Evolutionary conservation across 2,797 vertebrate species (phyloP).

Genomic region (Cyprinodon diabolis): DNA sequence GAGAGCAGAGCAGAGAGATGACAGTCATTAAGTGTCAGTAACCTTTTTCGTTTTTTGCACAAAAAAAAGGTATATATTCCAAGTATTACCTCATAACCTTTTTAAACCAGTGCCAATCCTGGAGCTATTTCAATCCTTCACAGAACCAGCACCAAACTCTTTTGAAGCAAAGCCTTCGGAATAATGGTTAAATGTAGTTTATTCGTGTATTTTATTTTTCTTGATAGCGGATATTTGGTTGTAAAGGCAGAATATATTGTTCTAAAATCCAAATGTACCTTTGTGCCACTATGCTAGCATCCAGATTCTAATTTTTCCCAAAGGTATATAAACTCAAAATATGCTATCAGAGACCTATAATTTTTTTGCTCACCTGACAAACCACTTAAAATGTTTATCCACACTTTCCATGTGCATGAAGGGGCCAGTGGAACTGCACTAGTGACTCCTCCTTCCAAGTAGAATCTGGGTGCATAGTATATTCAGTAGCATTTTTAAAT

Average conservation of each 20-base stretch:
- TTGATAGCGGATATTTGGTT: not conserved
- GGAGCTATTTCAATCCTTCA: not conserved
- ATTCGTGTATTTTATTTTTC: not conserved
- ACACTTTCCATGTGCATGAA: not conserved
- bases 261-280: not conserved
- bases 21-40: not conserved
- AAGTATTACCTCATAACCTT: not conserved
- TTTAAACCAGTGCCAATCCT: not conserved
- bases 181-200: not conserved
- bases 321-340: not conserved
- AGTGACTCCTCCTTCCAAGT: not conserved
- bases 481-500: not conserved
- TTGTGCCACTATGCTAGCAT: not conserved
- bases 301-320: not conserved
- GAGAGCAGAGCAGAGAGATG: slow-evolving; percentile 20
- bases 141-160: not conserved
- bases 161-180: not conserved
- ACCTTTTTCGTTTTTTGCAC: no score
- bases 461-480: not conserved
- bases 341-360: not conserved
- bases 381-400: not conserved
- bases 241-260: not conserved
- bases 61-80: not conserved
- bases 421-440: no score
- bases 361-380: not conserved